Conservation (phyloP, 2,797 vertebrate genomes). For the Enteromius radiatus region DNA sequence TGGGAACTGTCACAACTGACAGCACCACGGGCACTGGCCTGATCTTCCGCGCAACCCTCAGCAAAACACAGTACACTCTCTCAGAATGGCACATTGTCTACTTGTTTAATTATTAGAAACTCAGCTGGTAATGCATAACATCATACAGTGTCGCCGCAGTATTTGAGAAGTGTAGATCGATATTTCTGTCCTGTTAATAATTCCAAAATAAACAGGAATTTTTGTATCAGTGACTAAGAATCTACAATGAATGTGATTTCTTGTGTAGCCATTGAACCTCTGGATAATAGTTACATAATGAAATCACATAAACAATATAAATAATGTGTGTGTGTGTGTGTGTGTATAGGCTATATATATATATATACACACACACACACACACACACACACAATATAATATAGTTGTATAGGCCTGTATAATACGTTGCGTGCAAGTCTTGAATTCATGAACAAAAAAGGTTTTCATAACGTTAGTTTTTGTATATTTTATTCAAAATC, state of each 20-base stretch:
- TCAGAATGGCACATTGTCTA: constrained; percentile 4
- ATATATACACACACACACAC: too few species aligned
- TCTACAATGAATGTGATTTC: background rate
- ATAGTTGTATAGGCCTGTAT: too few species aligned
- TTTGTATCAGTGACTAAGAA: background rate
- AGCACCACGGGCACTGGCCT: constrained; percentile 83
- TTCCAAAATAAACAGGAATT: background rate
- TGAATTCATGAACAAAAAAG: background rate
- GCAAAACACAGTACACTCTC: constrained; percentile 63
- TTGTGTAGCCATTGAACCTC: background rate
- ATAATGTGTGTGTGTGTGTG: too few species aligned
- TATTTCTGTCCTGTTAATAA: background rate
- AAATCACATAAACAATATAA: background rate
- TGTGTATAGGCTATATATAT: too few species aligned
- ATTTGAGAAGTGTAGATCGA: background rate
- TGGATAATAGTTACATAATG: background rate
- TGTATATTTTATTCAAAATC: background rate
- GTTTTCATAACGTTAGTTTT: background rate
- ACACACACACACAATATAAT: too few species aligned
- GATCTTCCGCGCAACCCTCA: constrained; percentile 80
- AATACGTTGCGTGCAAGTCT: background rate
- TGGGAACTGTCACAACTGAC: constrained; percentile 90
- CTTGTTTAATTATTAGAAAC: background rate
- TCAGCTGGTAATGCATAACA: background rate
- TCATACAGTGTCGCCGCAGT: background rate